Evolutionary conservation across 2,797 vertebrate genomes (phyloP).

Genomic region (Tinamus major): DNA sequence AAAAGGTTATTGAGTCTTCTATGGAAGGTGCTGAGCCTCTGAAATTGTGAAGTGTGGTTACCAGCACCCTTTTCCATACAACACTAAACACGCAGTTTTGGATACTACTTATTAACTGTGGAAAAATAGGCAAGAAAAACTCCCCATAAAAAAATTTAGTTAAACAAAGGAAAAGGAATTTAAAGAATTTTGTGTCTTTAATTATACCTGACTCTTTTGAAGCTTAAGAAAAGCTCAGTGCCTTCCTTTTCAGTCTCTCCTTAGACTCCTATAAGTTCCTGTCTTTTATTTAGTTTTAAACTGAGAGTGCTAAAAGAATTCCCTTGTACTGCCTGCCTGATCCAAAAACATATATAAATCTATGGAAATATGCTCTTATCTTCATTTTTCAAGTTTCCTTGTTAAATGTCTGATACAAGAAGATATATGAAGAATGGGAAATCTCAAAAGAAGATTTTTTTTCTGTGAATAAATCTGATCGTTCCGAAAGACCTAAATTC

Average conservation of each 20-base stretch:
- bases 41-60: not conserved
- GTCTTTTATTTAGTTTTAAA: not conserved
- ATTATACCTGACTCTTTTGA: not conserved
- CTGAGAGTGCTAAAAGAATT: not conserved
- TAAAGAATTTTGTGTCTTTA: not conserved
- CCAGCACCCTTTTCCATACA: not conserved
- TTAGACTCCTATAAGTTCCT: not conserved
- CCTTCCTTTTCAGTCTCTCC: not conserved
- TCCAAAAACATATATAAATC: not conserved
- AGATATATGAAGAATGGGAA: not conserved
- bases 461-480: not conserved
- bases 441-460: not conserved
- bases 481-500: not conserved
- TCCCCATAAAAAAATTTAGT: not conserved
- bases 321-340: not conserved
- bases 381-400: not conserved
- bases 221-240: not conserved
- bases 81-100: not conserved
- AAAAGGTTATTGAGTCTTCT: not conserved
- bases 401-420: not conserved
- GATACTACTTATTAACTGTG: not conserved
- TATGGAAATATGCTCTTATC: not conserved
- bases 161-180: not conserved
- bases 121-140: not conserved
- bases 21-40: not conserved